Base-by-base conservation (phyloP, 92 coral and sea anemone species). In the Heteractis magnifica region DNA sequence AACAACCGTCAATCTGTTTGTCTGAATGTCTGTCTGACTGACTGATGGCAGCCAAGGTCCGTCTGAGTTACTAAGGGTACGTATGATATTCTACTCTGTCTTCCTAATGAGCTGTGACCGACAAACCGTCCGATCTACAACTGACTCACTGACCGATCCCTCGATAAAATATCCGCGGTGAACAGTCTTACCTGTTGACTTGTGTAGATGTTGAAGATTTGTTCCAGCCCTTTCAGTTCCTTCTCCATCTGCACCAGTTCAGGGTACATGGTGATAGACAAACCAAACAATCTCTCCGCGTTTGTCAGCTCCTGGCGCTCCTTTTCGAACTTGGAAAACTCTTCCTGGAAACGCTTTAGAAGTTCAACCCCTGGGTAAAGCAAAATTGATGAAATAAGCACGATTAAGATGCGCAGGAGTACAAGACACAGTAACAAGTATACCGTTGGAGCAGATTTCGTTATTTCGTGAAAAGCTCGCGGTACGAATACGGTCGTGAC, bases 241-340 rank as follows among this genome's bases (percentile, higher is more conserved):
- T 91, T 94, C 88, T 97, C 99, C 99, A 97, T 97, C 79, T 90
- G 94, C 79, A 90, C 90, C 86, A 97, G 86, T 60, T 94, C 99
- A 14, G 99, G 99, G 82, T 97, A 97, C 87, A 93, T 87, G 65
- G 99, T 94, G 86, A 97, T 94, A 52, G 94, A 87, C 15, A 97
- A 84, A 76, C 99, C 99, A 89, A 97, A 97, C 82, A 97, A 89
- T 52, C 95, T 89, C 90, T 97, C 99, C 6, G 99, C 99, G 78
- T 97, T 97, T 5, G 99, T 98, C 88, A 97, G 84, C 79, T 97
- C 99, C 79, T 95, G 98, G 2, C 98, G 98, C 79, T 95, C 98
- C 77, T 88, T 94, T 70, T 95, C 98, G 87, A 90, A 94, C 18
- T 85, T 88, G 21, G 88, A 84, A 65, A 88, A 95, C 79, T 91